phyloP scores from a whole-genome alignment of 2,113 vertebrate species.

The Dolichotis patagonum region DNA sequence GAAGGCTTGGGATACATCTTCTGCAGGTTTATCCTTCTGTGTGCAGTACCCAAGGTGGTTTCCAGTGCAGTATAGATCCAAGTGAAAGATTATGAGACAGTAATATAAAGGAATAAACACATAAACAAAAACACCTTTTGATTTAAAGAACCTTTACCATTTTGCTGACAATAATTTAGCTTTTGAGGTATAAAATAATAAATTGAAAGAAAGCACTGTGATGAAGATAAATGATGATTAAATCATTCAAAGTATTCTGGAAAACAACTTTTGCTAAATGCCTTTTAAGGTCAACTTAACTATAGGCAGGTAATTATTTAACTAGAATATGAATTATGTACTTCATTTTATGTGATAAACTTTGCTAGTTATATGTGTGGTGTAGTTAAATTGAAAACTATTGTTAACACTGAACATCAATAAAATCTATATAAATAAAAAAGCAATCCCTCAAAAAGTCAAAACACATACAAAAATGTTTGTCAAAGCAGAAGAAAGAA shows the following conservation, averaged over 20 bases:
- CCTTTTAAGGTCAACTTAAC: constrained; percentile 18
- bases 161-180: neutral
- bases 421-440: neutral
- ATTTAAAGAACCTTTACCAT: neutral
- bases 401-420: neutral
- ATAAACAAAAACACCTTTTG: neutral
- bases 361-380: neutral
- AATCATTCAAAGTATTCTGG: neutral
- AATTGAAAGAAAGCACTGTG: neutral
- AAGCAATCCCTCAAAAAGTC: neutral
- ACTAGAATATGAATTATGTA: neutral
- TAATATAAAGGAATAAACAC: neutral
- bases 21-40: neutral
- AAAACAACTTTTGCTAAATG: neutral
- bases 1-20: neutral
- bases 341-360: neutral
- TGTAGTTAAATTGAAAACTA: constrained; percentile 23
- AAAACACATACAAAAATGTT: constrained; percentile 4
- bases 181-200: constrained; percentile 16
- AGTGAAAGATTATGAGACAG: neutral
- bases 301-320: neutral
- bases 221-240: neutral
- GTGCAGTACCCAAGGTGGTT: neutral
- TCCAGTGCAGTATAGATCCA: neutral
- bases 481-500: constrained; percentile 56